Evolutionary conservation across 2,113 vertebrate genomes (phyloP).

Genomic region (Calonectris borealis): DNA sequence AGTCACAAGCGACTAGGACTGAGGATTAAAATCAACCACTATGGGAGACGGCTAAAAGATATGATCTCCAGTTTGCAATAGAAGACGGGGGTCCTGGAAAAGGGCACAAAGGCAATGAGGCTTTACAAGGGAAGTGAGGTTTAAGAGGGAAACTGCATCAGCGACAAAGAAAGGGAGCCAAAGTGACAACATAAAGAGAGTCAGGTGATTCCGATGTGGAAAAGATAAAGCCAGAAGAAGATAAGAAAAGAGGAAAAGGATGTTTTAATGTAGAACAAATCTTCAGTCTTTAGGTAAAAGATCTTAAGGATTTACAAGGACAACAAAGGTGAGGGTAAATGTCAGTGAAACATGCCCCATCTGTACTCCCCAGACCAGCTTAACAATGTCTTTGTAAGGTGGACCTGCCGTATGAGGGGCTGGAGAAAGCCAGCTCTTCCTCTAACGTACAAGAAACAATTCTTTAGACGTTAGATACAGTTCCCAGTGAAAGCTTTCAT

Average conservation of each 20-base stretch:
- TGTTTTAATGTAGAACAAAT: neutral
- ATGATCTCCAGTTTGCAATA: neutral
- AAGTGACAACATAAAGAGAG: neutral
- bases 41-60: neutral
- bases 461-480: neutral
- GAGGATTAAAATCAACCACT: neutral
- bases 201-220: neutral
- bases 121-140: neutral
- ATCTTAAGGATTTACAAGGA: neutral
- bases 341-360: neutral
- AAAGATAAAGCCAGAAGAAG: neutral
- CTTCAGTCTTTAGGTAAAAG: neutral
- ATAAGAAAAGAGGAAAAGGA: neutral
- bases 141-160: neutral
- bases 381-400: neutral
- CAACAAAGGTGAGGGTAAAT: neutral
- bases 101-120: neutral
- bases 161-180: neutral
- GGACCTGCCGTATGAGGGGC: neutral
- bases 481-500: neutral
- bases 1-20: slow-evolving; percentile 5
- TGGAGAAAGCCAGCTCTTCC: neutral
- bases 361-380: neutral
- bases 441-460: neutral
- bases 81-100: neutral